Conservation (phyloP, 2,888 invertebrate genomes). For the Mythimna albipuncta region DNA sequence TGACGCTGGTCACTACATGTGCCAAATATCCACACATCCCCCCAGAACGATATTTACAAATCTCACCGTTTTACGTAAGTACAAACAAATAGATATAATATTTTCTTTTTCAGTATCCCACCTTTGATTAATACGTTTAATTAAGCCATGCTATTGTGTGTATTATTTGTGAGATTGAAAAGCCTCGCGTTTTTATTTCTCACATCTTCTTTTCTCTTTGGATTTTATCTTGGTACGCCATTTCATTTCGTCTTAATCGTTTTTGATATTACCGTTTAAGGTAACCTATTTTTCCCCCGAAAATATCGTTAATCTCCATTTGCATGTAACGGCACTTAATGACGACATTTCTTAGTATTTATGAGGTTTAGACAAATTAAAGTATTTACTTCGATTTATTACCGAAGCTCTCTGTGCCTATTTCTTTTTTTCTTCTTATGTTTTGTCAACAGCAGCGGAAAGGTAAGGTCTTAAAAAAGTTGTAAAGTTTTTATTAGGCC, state of each 20-base stretch:
- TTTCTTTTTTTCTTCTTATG: slow-evolving; percentile 10
- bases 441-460: slow-evolving; percentile 37
- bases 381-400: slow-evolving; percentile 48
- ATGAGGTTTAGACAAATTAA: slow-evolving; percentile 44
- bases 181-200: slow-evolving; percentile 24
- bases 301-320: slow-evolving; percentile 52
- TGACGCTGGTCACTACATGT: slow-evolving; percentile 94
- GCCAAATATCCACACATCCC: slow-evolving; percentile 95
- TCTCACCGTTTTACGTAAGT: slow-evolving; percentile 94
- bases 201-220: slow-evolving; percentile 14
- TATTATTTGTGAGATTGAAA: slow-evolving; percentile 40
- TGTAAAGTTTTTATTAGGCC: slow-evolving; percentile 55
- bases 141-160: slow-evolving; percentile 47
- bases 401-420: background rate
- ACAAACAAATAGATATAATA: slow-evolving; percentile 8
- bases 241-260: slow-evolving; percentile 49
- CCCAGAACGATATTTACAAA: slow-evolving; percentile 94
- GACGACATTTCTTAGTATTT: slow-evolving; percentile 42
- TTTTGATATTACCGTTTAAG: slow-evolving; percentile 66
- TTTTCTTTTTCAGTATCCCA: background rate
- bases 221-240: slow-evolving; percentile 36
- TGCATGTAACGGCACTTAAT: slow-evolving; percentile 42
- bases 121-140: slow-evolving; percentile 38
- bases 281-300: slow-evolving; percentile 32
- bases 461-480: slow-evolving; percentile 44